Base-by-base conservation (phyloP, 2,113 vertebrate genomes). In the Triplophysa tibetana region DNA sequence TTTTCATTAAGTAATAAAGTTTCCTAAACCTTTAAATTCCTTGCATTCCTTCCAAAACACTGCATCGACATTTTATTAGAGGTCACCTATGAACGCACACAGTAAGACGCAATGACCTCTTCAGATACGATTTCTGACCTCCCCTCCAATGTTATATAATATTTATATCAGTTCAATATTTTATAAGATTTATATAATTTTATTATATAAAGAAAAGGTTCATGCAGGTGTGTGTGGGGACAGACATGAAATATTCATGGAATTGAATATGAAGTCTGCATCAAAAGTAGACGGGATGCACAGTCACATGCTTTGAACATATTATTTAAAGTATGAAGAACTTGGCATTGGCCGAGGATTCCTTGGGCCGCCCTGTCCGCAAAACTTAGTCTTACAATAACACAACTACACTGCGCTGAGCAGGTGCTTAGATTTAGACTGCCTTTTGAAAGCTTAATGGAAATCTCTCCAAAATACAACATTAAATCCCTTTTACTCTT, bases 241-340 rank as follows among this genome's bases (percentile, higher is more conserved):
- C 52, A 70, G 41, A 61, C 21, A 77, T 80, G 52, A 83, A 83
- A 72, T 61, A 81, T 81, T 74, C 50, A 83, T 81, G 52, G 70
- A 48, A 73, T 2, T 26, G 24, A 72, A 64, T 17, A 79, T 69
- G 64, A 43, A 83, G 68, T 58, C 58, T 63, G 58, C 58, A 63
- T 75, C 41, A 48, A 61, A 43, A 26, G 14, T 23, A 62, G 58
- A 63, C 26, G 23, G 72, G 58, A 29, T 52, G 50, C 43, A 48
- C 29, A 23, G 64, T 48, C 75, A 70, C 60, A 52, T 26, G 38
- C 73, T 77, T 17, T 60, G 24, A 65, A 66, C 2, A 5, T 24
- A 26, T 79, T 64, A 62, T 11, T 26, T 7, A 38, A 8, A 13
- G 13, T 50, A 52, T 12, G 3, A 10, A 19, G 3, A 26, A 77